Evolutionary conservation across 2,797 vertebrate species (phyloP), one percentile per base, ranked within the genome.

Genomic region (Heteromormyrus szaboi): DNA sequence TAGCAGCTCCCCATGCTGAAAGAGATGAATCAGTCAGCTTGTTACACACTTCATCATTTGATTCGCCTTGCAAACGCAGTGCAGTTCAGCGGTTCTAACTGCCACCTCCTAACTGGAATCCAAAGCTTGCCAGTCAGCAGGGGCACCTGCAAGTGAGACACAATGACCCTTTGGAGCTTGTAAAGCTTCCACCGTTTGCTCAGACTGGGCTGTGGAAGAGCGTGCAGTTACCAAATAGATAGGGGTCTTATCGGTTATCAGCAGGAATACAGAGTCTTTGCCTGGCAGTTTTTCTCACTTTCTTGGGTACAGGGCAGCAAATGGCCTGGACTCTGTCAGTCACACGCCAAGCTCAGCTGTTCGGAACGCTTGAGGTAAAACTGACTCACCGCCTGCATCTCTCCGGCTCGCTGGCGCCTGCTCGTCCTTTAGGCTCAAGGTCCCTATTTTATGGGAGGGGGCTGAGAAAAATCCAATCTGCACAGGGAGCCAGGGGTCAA

Each of bases 391-490:
- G 11, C 50, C 88, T 90, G 92, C 92, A 91, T 90, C 6, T 94
- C 81, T 12, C 92, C 91, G 90, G 92, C 93, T 93, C 95, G 94
- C 50, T 86, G 25, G 4, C 6, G 37, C 25, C 25, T 37, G 4
- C 84, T 48, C 11, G 84, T 53, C 84, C 84, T 96, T 91, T 91
- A 87, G 93, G 94, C 94, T 95, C 94, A 93, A 94, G 95, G 96
- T 96, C 96, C 29, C 96, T 96, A 95, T 95, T 95, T 95, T 95
- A 92, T 93, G 95, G 96, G 96, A 96, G 95, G 95, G 93, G 94
- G 96, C 97, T 95, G 97, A 97, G 94, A 33, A 96, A 95, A 95
- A 97, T 95, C 97, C 96, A 97, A 97, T 97, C 96, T 97, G 92
- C 94, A 93, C 94, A 93, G 92, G 94, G 96, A 59, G 96, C 97